Base-by-base conservation (phyloP, 1,140 invertebrate species). In the Venustaconcha ellipsiformis region DNA sequence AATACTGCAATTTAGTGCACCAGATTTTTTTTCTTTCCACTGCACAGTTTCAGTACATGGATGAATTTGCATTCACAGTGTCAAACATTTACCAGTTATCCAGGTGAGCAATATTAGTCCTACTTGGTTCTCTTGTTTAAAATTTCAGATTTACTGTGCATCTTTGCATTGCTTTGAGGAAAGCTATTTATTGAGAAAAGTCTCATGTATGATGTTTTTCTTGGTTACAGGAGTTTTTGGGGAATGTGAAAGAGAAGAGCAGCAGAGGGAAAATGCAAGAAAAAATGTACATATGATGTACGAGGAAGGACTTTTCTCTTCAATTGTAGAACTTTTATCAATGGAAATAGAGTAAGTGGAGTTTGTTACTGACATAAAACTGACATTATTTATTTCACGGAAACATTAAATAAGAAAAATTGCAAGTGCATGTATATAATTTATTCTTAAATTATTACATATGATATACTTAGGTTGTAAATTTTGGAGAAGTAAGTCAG, bases 251-350 rank as follows among this genome's bases (percentile, higher is more conserved):
- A 96, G 95, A 12, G 95, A 97, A 84, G 93, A 94, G 71, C 96
- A 98, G 82, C 96, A 97, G 63, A 92, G 94, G 77, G 92, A 94
- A 67, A 95, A 94, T 93, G 93, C 94, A 13, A 92, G 93, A 78
- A 91, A 92, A 80, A 99, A 99, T 91, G 94, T 96, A 4, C 94
- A 97, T 89, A 91, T 96, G 56, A 91, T 99, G 1, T 97, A 97
- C 87, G 93, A 96, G 82, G 93, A 94, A 90, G 97, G 97, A 26
- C 93, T 96, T 58, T 98, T 98, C 90, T 90, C 93, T 72, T 94
- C 95, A 2, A 96, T 99, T 89, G 93, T 97, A 56, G 96, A 99
- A 89, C 92, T 99, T 67, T 91, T 99, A 68, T 96, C 96, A 87
- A 94, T 98, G 90, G 97, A 99, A 92, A 96, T 97, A 68, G 96